A percentile compares a stretch with the other conserved stretches of the same genome.
phyloP scores from a whole-genome alignment of 2,888 invertebrate genomes.

The Capitulum mitella region DNA sequence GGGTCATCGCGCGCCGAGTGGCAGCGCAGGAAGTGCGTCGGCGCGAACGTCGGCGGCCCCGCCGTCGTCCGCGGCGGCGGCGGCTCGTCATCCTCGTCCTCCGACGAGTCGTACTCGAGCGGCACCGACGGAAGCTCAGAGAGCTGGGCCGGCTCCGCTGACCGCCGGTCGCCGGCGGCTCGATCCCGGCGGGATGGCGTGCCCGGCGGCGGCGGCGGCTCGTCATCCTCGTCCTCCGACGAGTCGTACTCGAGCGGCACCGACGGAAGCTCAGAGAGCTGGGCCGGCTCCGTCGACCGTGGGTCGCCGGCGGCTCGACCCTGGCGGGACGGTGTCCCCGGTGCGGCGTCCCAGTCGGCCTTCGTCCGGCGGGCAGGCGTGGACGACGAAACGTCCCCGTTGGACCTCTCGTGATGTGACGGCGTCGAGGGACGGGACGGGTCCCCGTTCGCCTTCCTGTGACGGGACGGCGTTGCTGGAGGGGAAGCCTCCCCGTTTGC shows the following conservation, averaged over 20 bases:
- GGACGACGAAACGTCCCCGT: no score
- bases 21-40: conserved; percentile 44
- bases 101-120: background rate
- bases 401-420: background rate
- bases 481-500: background rate
- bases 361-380: background rate
- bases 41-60: conserved; percentile 23
- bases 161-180: background rate
- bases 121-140: no score
- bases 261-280: no score
- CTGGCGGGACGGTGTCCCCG: background rate
- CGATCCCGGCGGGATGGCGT: background rate
- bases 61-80: background rate
- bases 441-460: no score
- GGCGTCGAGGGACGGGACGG: background rate
- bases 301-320: background rate
- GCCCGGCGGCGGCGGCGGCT: background rate
- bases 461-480: background rate
- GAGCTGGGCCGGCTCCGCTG: background rate
- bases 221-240: background rate
- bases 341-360: background rate
- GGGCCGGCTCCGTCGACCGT: background rate
- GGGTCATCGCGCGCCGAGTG: conserved; percentile 46
- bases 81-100: no score
- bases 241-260: background rate